Percentiles rank a stretch among this genome's conserved stretches.
These are phyloP conservation scores for Junonia oenone DNA, from an alignment of 2,888 invertebrate genomes.

Conservation along the genomic window DNA sequence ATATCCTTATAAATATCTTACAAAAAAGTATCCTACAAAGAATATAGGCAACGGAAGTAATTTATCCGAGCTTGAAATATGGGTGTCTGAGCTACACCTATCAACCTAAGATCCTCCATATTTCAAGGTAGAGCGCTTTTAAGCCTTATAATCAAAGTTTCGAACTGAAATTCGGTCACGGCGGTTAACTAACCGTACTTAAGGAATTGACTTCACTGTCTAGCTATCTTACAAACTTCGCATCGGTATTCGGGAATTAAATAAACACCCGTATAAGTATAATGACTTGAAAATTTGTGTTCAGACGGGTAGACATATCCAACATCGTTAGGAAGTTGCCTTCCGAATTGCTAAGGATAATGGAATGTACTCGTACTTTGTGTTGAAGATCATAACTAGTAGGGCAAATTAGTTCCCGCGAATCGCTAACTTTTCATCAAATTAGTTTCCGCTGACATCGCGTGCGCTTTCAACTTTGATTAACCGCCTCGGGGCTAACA, in stretches of 20 bases:
- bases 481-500: slow-evolving; percentile 53
- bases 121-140: slow-evolving; percentile 62
- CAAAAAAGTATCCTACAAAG: no score
- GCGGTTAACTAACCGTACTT: slow-evolving; percentile 49
- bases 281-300: slow-evolving; percentile 8
- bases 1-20: no score
- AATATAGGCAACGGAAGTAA: slow-evolving; percentile 5
- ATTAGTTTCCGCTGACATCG: slow-evolving; percentile 64
- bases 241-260: neutral
- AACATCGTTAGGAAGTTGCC: slow-evolving; percentile 12
- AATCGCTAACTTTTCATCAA: slow-evolving; percentile 61
- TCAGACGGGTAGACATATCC: slow-evolving; percentile 8
- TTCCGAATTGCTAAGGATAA: slow-evolving; percentile 32
- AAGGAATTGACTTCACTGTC: slow-evolving; percentile 35
- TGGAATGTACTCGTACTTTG: slow-evolving; percentile 49
- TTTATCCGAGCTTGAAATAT: slow-evolving; percentile 18
- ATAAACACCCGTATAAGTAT: slow-evolving; percentile 5
- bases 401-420: slow-evolving; percentile 58
- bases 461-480: slow-evolving; percentile 56
- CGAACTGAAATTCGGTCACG: slow-evolving; percentile 48
- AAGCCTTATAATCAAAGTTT: slow-evolving; percentile 49
- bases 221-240: slow-evolving; percentile 9
- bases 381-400: slow-evolving; percentile 59
- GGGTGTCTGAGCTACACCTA: slow-evolving; percentile 19
- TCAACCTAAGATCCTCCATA: slow-evolving; percentile 42